Base-by-base conservation (phyloP, 2,113 vertebrate genomes). In the Pionites leucogaster region DNA sequence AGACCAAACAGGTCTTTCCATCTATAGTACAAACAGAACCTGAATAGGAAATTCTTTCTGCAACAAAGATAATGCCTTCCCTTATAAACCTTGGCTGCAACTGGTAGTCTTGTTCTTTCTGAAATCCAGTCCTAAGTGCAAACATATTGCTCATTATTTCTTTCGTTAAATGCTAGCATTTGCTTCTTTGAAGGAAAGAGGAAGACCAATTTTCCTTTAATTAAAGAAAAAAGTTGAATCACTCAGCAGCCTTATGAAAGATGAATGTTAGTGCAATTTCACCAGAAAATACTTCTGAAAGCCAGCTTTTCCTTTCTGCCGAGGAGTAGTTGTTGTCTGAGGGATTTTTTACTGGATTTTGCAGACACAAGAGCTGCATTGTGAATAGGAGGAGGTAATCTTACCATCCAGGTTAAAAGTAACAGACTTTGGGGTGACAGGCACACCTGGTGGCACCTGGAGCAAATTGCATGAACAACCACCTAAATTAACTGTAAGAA, bases 141-240 rank as follows among this genome's bases (percentile, higher is more conserved):
- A 60, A 87, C 64, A 84, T 72, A 87, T 75, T 89, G 33, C 35
- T 18, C 6, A 3, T 62, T 96, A 37, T 74, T 95, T 93, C 81
- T 97, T 96, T 93, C 39, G 29, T 68, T 60, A 9, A 91, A 94
- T 29, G 11, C 42, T 79, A 72, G 11, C n/a, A 35, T 88, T 80
- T 94, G 9, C 7, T 79, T 76, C 70, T 92, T 75, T 90, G 80
- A 82, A 93, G 82, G 84, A 86, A 82, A 46, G n/a, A 82, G 47
- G 39, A 92, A 39, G 50, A 75, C 42, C 1, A 3, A 18, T 86
- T 95, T 94, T 49, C 71, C 72, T 88, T 92, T 94, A 82, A 63
- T 91, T 94, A 95, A 86, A 86, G 75, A 52, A 85, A 83, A 94
- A 57, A 5, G 44, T 82, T 91, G 70, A 95, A 68, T 96, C 86